Evolutionary conservation across 2,797 vertebrate species (phyloP).

Genomic region (Pseudochaenichthys georgianus): DNA sequence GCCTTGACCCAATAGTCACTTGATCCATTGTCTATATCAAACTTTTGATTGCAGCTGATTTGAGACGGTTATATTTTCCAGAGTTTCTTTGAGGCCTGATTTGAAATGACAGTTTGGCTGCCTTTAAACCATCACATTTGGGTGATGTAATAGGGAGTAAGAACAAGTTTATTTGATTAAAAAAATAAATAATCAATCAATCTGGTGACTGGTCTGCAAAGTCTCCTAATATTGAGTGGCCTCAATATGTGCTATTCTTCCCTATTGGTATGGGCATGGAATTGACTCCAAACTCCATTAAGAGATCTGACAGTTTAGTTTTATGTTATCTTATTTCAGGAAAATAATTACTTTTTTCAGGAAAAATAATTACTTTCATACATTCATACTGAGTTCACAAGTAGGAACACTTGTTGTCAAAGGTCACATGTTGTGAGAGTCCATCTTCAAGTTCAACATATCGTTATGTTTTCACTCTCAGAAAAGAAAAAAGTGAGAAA

Average conservation of each 20-base stretch:
- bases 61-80: neutral
- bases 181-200: neutral
- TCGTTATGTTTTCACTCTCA: neutral
- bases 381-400: too few species aligned
- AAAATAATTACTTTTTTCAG: constrained; percentile 14
- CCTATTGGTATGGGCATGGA: constrained; percentile 27
- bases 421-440: constrained; percentile 5
- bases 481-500: constrained; percentile 7
- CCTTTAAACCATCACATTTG: too few species aligned
- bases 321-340: constrained; percentile 16
- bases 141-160: too few species aligned
- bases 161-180: too few species aligned
- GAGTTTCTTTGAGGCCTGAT: neutral
- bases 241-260: constrained; percentile 27
- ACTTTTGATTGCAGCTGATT: neutral
- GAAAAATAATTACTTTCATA: constrained; percentile 1
- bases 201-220: constrained; percentile 14
- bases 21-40: neutral
- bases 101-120: constrained; percentile 8
- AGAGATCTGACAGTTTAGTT: constrained; percentile 45
- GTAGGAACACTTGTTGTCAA: neutral
- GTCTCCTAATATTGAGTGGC: constrained; percentile 19
- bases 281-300: constrained; percentile 51
- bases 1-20: neutral
- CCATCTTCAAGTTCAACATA: neutral